Percentiles rank a stretch among this genome's conserved stretches.
Evolutionary conservation across 2,888 invertebrate species (phyloP).

Genomic region (Hypena proboscidalis): DNA sequence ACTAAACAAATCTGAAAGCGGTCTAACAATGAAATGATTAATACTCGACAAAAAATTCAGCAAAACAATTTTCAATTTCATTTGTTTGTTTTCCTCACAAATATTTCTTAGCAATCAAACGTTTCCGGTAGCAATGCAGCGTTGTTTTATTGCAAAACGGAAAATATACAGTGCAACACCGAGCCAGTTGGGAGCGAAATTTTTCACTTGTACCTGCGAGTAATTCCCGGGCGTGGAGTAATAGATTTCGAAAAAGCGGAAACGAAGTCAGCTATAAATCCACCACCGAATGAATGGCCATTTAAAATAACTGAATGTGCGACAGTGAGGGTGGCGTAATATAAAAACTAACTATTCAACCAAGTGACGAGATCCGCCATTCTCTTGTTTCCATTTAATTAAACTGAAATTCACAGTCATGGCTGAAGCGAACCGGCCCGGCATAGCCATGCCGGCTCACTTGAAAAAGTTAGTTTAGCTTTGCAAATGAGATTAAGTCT

Average conservation of each 20-base stretch:
- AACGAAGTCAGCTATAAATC: constrained; percentile 71
- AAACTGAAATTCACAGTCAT: constrained; percentile 74
- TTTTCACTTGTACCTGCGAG: constrained; percentile 67
- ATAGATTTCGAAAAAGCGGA: constrained; percentile 74
- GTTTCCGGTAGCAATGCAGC: constrained; percentile 11
- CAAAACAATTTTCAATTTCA: too few relatives aligned
- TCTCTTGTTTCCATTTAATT: constrained; percentile 82
- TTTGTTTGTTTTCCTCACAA: constrained; percentile 2
- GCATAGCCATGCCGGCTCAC: constrained; percentile 53
- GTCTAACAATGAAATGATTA: too few relatives aligned
- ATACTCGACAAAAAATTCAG: too few relatives aligned
- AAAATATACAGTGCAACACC: constrained; percentile 50
- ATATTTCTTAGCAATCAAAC: constrained; percentile 3
- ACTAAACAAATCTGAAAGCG: too few relatives aligned
- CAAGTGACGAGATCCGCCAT: constrained; percentile 68
- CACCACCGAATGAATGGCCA: constrained; percentile 52
- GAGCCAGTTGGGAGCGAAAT: constrained; percentile 48
- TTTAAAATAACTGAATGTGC: constrained; percentile 55
- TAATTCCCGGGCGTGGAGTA: constrained; percentile 65
- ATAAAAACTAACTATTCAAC: constrained; percentile 69
- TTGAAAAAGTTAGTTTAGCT: constrained; percentile 64
- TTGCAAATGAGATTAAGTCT: constrained; percentile 71
- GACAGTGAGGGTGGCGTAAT: constrained; percentile 33
- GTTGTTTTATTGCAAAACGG: constrained; percentile 47
- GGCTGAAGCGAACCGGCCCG: constrained; percentile 51